phyloP scores from a whole-genome alignment of 2,113 vertebrate genomes.

The Cololabis saira region DNA sequence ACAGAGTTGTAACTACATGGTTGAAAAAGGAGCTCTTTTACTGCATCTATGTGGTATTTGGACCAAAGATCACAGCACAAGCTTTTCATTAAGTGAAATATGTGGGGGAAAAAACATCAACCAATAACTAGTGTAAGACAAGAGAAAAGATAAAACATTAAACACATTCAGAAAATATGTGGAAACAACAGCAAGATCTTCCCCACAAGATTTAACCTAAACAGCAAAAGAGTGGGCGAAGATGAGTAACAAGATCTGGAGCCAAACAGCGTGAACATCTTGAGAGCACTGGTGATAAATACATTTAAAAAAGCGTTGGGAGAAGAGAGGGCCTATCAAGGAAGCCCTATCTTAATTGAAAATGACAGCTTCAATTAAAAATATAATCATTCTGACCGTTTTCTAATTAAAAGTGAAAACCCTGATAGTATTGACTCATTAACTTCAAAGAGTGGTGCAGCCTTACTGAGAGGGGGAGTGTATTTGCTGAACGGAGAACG shows the following conservation, averaged over 20 bases:
- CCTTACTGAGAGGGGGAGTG: slow-evolving; percentile 53
- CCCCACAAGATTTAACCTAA: background rate
- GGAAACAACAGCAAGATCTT: background rate
- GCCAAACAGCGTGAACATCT: slow-evolving; percentile 50
- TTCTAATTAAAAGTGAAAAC: slow-evolving; percentile 83
- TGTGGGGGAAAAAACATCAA: too few species aligned
- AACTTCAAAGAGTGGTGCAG: slow-evolving; percentile 80
- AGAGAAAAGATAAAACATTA: background rate
- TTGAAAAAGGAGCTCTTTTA: too few species aligned
- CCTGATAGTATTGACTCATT: slow-evolving; percentile 85
- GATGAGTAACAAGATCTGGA: slow-evolving; percentile 34
- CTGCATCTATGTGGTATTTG: too few species aligned
- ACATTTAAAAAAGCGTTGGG: slow-evolving; percentile 51
- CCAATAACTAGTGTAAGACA: background rate
- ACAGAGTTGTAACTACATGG: too few species aligned
- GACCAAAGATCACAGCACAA: too few species aligned
- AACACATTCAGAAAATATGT: slow-evolving; percentile 12
- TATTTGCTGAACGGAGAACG: slow-evolving; percentile 40
- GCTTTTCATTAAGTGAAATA: too few species aligned
- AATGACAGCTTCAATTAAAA: slow-evolving; percentile 86
- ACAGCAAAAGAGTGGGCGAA: slow-evolving; percentile 11
- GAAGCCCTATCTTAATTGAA: slow-evolving; percentile 84
- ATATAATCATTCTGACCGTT: slow-evolving; percentile 83
- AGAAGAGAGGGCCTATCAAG: slow-evolving; percentile 67
- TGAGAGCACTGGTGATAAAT: slow-evolving; percentile 50